Evolutionary conservation across 1,140 invertebrate genomes (phyloP), one percentile per base, ranked within the genome.

Genomic region (Drosophila lacteicornis): DNA sequence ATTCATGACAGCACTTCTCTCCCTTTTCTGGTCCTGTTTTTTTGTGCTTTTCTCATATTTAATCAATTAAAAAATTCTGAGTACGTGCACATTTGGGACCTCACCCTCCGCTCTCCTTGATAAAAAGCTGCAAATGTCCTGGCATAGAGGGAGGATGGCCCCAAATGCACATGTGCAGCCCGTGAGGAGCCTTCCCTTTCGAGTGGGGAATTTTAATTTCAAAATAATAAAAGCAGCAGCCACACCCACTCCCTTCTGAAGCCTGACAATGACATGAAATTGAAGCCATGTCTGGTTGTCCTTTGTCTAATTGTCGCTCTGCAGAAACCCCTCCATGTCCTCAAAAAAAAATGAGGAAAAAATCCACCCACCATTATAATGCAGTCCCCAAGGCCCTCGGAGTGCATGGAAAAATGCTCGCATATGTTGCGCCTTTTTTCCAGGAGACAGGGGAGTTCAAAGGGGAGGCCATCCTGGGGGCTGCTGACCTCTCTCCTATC

Each of bases 231-330:
- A 77, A 65, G 58, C 79, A 57, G 62, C 79, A 53, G 65, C 60
- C 67, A 58, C 50, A 58, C 33, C 40, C 56, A 38, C 65, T 19
- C 30, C 47, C 22, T 11, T 57, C 45, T 50, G 68, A 78, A 59
- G 42, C 65, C 81, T 78, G 78, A 84, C 82, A 85, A 85, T 84
- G 82, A 78, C 82, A 86, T 73, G 82, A 70, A 85, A 85, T 86
- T 79, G 82, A 86, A 74, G 82, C 78, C 56, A 33, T 30, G 61
- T 68, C 74, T 66, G 58, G 53, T 38, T 47, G 62, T 60, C 85
- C 83, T 88, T 87, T 87, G 83, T 87, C 83, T 87, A 87, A 87
- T 87, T 87, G 84, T 88, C 84, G 84, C 77, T 49, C 36, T 53
- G 51, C 51, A 53, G 51, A 12, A 53, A 38, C 51, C 36, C 36